Percentiles rank a stretch among this genome's conserved stretches.
These are phyloP conservation scores for Ariolimax columbianus DNA, from an alignment of 2,888 invertebrate genomes.

Conservation along the genomic window DNA sequence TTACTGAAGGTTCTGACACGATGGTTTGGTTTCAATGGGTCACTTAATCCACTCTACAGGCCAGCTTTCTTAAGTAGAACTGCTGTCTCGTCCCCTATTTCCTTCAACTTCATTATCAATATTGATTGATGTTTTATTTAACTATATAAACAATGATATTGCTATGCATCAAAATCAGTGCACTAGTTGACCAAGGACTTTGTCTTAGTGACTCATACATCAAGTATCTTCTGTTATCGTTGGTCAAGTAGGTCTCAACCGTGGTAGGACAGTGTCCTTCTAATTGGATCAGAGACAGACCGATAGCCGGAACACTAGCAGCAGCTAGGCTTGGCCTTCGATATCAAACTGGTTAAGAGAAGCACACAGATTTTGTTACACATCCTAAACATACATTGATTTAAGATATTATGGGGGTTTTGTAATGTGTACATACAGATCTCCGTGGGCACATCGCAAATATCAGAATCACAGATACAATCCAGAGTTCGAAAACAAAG, in stretches of 20 bases:
- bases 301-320: conserved; percentile 7
- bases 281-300: neutral
- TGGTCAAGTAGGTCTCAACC: neutral
- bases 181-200: neutral
- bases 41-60: too few species aligned
- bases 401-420: neutral
- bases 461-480: neutral
- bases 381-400: neutral
- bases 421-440: neutral
- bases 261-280: neutral
- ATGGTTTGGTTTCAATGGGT: too few species aligned
- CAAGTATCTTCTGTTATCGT: neutral
- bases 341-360: neutral
- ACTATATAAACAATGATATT: neutral
- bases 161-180: too few species aligned
- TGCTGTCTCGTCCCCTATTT: neutral
- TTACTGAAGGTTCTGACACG: too few species aligned
- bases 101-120: neutral
- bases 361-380: neutral
- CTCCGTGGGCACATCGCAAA: neutral
- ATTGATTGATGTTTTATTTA: neutral
- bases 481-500: conserved; percentile 41
- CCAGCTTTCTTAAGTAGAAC: too few species aligned
- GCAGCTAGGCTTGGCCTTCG: neutral
- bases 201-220: neutral